phyloP scores from a whole-genome alignment of 2,113 vertebrate genomes.

The Suricata suricatta region DNA sequence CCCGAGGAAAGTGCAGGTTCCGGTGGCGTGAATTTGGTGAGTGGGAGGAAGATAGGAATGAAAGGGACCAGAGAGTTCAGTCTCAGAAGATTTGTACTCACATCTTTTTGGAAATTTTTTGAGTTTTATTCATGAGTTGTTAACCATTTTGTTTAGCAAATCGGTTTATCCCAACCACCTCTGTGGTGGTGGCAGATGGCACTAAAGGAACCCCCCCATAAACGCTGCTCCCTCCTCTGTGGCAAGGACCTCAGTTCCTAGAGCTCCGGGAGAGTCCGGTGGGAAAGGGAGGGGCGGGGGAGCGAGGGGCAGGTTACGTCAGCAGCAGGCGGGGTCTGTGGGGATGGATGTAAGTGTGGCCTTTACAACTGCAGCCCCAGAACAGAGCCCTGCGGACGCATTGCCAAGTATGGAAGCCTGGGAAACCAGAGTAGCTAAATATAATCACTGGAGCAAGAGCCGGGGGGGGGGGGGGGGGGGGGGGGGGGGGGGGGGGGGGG shows the following conservation, averaged over 20 bases:
- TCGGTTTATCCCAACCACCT: slow-evolving; percentile 87
- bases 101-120: slow-evolving; percentile 65
- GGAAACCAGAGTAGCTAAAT: not conserved
- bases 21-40: slow-evolving; percentile 65
- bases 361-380: not conserved
- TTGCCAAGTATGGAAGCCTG: not conserved
- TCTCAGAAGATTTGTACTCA: slow-evolving; percentile 61
- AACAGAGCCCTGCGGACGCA: not conserved
- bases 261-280: slow-evolving; percentile 74
- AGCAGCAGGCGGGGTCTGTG: not conserved
- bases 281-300: slow-evolving; percentile 63
- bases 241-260: slow-evolving; percentile 61
- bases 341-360: not conserved
- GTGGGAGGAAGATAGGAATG: not conserved
- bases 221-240: slow-evolving; percentile 73
- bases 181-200: slow-evolving; percentile 86
- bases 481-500: not conserved
- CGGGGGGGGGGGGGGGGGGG: not conserved
- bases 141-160: slow-evolving; percentile 89
- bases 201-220: slow-evolving; percentile 81
- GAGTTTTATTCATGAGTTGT: slow-evolving; percentile 90
- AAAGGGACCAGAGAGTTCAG: not conserved
- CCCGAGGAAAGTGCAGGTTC: slow-evolving; percentile 86
- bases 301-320: slow-evolving; percentile 28
- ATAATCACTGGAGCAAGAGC: not conserved